Base-by-base conservation (phyloP, 2,113 vertebrate genomes). In the Andinoacara biseriatus region DNA sequence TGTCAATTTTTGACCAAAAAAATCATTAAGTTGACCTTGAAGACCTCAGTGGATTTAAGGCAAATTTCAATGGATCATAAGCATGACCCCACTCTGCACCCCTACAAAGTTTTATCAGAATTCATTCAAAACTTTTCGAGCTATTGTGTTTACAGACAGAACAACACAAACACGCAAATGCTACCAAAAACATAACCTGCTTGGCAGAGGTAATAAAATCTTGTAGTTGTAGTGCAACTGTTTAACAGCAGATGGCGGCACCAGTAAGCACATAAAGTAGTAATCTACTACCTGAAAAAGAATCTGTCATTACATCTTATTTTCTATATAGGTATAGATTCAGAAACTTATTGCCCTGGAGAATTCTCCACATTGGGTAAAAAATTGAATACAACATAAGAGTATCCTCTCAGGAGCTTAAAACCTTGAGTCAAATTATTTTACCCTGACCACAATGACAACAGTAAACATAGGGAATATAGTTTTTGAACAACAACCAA, bases 231-330 rank as follows among this genome's bases (percentile, higher is more conserved):
- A 78, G 59, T 72, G 81, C 14, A 35, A 8, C 59, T 3, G 54
- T 2, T 57, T 5, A 26, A 57, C 91, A 87, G 52, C 20, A 90
- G 88, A 76, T 89, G 88, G 81, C 8, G 26, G 58, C 33, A 54
- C 81, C 82, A 77, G 74, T 10, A 33, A 62, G 43, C 24, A 15
- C 13, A 80, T 69, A 29, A 40, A 29, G 1, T 10, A 7, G 31
- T 40, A 15, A 29, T 49, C 3, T n/a, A 38, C 24, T 46, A 3
- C 26, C 26, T 72, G 65, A 43, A 61, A 63, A 22, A 59, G 75
- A 6, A 76, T 54, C 43, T 54, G 38, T 38, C 33, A 76, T 2
- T 22, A 20, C 52, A 58, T 33, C 5, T 46, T 4, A n/a, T 33
- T 72, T 72, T 54, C 43, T 52, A 15, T 31, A 72, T 7, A 72